Percentiles rank a stretch among this genome's conserved stretches.
phyloP scores from a whole-genome alignment of 2,888 invertebrate species.

The Camponotus fellah region DNA sequence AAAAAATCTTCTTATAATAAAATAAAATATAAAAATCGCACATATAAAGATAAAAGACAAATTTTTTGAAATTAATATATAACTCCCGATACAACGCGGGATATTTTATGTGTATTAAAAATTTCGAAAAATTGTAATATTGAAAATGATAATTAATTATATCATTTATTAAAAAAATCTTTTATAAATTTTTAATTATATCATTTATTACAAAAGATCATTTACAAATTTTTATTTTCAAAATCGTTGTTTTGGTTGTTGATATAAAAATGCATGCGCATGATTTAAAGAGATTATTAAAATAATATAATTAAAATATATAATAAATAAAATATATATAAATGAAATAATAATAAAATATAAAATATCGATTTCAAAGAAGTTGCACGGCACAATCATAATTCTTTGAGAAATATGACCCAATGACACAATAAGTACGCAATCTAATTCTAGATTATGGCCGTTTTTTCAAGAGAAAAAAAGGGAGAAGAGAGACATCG shows the following conservation, averaged over 20 bases:
- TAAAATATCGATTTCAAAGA: constrained; percentile 44
- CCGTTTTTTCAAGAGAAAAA: background rate
- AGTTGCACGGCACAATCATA: constrained; percentile 46
- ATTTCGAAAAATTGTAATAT: background rate
- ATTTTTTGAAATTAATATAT: background rate
- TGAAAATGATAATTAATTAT: background rate
- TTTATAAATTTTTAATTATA: constrained; percentile 7
- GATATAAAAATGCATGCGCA: background rate
- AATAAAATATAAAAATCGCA: background rate
- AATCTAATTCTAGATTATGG: background rate
- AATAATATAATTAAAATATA: background rate
- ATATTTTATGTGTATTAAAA: background rate
- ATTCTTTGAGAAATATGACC: constrained; percentile 64
- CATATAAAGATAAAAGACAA: background rate
- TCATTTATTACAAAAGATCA: background rate
- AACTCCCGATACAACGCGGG: constrained; percentile 27
- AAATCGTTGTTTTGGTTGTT: background rate
- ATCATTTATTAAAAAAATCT: background rate
- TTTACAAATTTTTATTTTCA: constrained; percentile 3
- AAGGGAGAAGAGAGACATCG: background rate
- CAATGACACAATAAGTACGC: constrained; percentile 63
- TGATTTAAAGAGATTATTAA: background rate
- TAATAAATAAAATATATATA: too few species aligned
- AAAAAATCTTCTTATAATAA: background rate
- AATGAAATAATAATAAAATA: too few species aligned